Evolutionary conservation across 2,888 invertebrate species (phyloP), one percentile per base, ranked within the genome.

Genomic region (Kryphioiulus occultus): DNA sequence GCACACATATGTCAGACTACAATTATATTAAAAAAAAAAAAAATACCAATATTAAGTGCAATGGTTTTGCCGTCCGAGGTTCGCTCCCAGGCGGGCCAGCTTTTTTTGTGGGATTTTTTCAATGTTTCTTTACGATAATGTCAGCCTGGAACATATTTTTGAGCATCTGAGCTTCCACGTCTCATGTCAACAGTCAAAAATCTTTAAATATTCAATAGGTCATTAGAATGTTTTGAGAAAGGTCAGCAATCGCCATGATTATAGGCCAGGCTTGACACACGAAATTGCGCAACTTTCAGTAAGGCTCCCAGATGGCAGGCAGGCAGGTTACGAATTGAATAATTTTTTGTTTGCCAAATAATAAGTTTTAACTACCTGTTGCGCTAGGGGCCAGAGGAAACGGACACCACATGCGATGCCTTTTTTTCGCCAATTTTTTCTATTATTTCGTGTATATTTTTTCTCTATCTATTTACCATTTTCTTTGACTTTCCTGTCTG

Each of bases 321-420:
- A 47, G 47, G 39, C 39, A 39, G 17, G 59, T n/a, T 2, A 59
- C 19, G 9, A 22, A n/a, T 59, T 59, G 22, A 59, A 59, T 59
- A n/a, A 10, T 59, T 59, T 59, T 59, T 59, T 59, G 59, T 59
- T 19, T 59, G 59, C n/a, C 59, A 59, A 59, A 59, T 59, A 59
- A 59, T 59, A 59, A 59, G n/a, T 59, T 59, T 59, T 59, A 59
- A 59, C 59, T 59, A 59, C 59, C 59, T 59, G 59, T 59, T 59
- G 59, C 59, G 22, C n/a, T 59, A 59, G 1, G 47, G 12, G 47
- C 17, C 47, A 17, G 15, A 47, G 47, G 47, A 47, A 47, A 47
- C 12, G 47, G 59, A 22, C 22, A 59, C 59, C 59, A 9, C 59
- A 59, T 59, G 59, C 59, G 59, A 59, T 59, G 59, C 39, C 39